phyloP scores from a whole-genome alignment of 2,888 invertebrate genomes.

The Drosophila meridiana region DNA sequence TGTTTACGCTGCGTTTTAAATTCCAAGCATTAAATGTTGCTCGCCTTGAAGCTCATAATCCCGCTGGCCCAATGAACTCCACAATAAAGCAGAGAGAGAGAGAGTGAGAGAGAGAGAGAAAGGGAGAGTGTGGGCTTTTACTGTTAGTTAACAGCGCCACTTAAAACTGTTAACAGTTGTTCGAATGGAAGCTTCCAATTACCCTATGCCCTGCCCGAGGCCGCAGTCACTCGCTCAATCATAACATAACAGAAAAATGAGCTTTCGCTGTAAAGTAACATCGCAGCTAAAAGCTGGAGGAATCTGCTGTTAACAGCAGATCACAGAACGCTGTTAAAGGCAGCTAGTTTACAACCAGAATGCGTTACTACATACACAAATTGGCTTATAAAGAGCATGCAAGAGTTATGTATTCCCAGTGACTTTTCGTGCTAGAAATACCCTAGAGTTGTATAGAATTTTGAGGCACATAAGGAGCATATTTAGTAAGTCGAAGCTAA shows the following conservation, averaged over 20 bases:
- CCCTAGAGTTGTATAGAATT: background rate
- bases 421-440: background rate
- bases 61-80: conserved; percentile 4
- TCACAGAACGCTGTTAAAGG: background rate
- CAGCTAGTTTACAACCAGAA: background rate
- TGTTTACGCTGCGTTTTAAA: conserved; percentile 31
- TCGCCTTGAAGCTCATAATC: background rate
- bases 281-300: background rate
- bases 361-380: no score
- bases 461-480: background rate
- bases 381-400: background rate
- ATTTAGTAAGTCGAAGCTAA: background rate
- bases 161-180: background rate
- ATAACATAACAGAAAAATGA: background rate
- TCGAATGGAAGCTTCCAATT: background rate
- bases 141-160: conserved; percentile 14
- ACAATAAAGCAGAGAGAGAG: background rate
- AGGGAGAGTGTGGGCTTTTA: conserved; percentile 23
- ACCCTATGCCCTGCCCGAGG: background rate
- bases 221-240: background rate
- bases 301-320: background rate
- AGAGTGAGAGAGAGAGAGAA: background rate
- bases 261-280: conserved; percentile 3
- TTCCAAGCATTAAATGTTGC: conserved; percentile 4
- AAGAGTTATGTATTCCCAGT: background rate